phyloP scores from a whole-genome alignment of 1,140 invertebrate species.

The Bombus breviceps region DNA sequence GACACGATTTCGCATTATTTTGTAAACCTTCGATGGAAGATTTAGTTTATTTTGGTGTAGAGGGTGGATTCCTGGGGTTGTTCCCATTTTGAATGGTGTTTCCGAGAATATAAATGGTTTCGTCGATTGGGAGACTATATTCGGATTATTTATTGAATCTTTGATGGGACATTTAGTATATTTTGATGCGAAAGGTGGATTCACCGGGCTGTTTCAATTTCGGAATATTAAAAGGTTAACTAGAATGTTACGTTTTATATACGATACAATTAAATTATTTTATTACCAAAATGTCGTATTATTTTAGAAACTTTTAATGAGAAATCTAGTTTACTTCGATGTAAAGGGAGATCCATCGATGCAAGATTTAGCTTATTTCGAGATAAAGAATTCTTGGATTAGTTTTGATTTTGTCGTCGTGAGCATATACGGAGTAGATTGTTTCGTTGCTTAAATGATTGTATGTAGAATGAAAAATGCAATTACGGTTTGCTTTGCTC shows the following conservation, averaged over 20 bases:
- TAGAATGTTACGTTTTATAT: no score
- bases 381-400: neutral
- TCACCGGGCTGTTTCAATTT: no score
- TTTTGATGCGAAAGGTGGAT: no score
- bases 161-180: neutral
- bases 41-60: neutral
- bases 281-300: no score
- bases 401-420: neutral
- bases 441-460: neutral
- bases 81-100: neutral
- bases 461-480: neutral
- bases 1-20: slow-evolving; percentile 47
- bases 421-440: neutral
- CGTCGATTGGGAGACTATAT: neutral
- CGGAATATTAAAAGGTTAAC: no score
- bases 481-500: neutral
- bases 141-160: neutral
- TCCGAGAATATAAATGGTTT: no score
- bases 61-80: neutral
- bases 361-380: neutral
- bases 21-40: neutral
- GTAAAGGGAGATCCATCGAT: no score
- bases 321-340: no score
- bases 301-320: no score
- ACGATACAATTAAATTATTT: no score